Conservation (phyloP, 2,113 vertebrate species). For the Sula dactylatra region DNA sequence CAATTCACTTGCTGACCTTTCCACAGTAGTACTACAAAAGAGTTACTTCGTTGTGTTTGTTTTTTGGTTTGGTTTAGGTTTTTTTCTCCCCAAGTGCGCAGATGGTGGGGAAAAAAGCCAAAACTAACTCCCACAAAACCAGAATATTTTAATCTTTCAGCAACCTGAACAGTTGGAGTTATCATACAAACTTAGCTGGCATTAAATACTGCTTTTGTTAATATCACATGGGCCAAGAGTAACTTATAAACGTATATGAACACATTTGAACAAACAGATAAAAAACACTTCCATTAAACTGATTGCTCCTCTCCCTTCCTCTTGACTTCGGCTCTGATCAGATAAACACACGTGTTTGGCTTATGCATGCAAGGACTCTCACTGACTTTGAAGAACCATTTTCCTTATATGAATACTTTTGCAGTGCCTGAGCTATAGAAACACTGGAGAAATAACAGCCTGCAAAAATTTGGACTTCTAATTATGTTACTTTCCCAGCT, state of each 20-base stretch:
- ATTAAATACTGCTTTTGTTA: not conserved
- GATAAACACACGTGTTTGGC: not conserved
- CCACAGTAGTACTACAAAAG: not conserved
- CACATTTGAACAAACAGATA: not conserved
- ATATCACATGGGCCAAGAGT: not conserved
- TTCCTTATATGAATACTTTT: not conserved
- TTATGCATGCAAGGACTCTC: not conserved
- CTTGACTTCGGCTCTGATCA: not conserved
- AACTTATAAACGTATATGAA: not conserved
- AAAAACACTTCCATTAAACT: not conserved
- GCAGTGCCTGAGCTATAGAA: not conserved
- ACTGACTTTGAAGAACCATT: not conserved
- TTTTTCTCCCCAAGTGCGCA: not conserved
- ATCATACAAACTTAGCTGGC: not conserved
- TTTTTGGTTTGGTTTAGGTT: not conserved
- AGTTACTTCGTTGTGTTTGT: not conserved
- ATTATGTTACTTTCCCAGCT: not conserved
- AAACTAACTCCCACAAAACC: not conserved
- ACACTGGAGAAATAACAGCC: not conserved
- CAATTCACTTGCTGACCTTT: not conserved
- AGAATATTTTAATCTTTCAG: not conserved
- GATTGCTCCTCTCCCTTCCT: not conserved
- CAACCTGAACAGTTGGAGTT: not conserved
- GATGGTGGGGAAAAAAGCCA: not conserved
- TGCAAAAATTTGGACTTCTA: not conserved